Conservation (phyloP, 1,140 invertebrate genomes). For the Aphaenogaster rudis region DNA sequence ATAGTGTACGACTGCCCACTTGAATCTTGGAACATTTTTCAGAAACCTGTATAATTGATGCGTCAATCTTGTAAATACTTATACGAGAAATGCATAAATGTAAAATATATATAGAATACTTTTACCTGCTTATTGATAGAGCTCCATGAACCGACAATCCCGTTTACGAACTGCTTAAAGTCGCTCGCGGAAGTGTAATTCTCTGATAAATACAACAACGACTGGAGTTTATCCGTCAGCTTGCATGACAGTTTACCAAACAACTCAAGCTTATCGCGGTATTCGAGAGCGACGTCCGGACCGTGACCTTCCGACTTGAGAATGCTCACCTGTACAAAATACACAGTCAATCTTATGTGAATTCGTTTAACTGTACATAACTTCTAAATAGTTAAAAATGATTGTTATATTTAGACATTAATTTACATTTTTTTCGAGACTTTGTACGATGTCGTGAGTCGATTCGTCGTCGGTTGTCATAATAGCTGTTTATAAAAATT, state of each 20-base stretch:
- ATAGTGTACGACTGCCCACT: slow-evolving; percentile 74
- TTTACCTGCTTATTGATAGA: slow-evolving; percentile 74
- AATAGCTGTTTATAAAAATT: slow-evolving; percentile 3
- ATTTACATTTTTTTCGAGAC: slow-evolving; percentile 74
- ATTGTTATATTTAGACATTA: slow-evolving; percentile 9
- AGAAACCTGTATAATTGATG: slow-evolving; percentile 63
- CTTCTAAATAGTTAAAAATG: background rate
- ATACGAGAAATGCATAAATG: slow-evolving; percentile 14
- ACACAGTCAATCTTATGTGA: too few species aligned
- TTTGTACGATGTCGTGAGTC: slow-evolving; percentile 42
- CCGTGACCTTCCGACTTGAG: slow-evolving; percentile 70
- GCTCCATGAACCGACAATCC: slow-evolving; percentile 73
- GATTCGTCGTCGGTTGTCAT: slow-evolving; percentile 25
- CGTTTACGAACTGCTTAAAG: slow-evolving; percentile 74
- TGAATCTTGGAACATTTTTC: slow-evolving; percentile 74
- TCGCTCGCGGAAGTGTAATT: slow-evolving; percentile 44
- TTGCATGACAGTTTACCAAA: slow-evolving; percentile 69
- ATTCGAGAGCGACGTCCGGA: slow-evolving; percentile 65
- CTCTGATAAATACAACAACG: slow-evolving; percentile 70
- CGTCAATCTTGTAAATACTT: slow-evolving; percentile 27
- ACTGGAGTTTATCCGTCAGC: slow-evolving; percentile 73
- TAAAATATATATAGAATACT: slow-evolving; percentile 20
- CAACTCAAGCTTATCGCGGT: slow-evolving; percentile 72
- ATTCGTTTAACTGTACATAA: background rate
- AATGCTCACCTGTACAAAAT: slow-evolving; percentile 71